Percentiles rank a stretch among this genome's conserved stretches.
Evolutionary conservation across 2,113 vertebrate genomes (phyloP).

Genomic region (Panurus biarmicus): DNA sequence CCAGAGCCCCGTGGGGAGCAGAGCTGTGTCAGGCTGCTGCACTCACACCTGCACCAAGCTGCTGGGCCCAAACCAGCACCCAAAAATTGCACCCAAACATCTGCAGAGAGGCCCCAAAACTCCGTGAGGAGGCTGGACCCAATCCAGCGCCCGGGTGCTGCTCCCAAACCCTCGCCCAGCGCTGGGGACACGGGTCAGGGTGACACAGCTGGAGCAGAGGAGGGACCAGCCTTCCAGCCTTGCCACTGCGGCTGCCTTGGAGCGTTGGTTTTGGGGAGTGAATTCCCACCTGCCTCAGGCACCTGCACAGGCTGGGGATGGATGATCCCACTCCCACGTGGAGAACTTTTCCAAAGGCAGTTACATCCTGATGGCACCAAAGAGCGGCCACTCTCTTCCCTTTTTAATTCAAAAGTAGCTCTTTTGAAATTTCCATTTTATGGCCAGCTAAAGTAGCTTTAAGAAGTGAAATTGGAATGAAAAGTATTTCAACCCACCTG

Average conservation of each 20-base stretch:
- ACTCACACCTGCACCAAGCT: background rate
- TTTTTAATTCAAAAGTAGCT: background rate
- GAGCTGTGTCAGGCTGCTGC: background rate
- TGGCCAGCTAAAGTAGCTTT: background rate
- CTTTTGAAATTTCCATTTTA: background rate
- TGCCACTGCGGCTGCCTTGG: rapidly evolving
- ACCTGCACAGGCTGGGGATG: background rate
- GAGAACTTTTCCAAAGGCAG: background rate
- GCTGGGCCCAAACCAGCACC: background rate
- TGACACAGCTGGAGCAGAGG: rapidly evolving
- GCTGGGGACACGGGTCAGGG: rapidly evolving
- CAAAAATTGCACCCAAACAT: background rate
- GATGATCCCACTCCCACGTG: background rate
- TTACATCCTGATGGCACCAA: rapidly evolving
- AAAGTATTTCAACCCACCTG: background rate
- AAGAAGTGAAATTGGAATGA: background rate
- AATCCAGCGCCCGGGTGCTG: rapidly evolving
- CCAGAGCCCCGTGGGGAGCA: background rate
- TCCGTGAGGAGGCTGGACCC: background rate
- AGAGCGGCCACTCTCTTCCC: rapidly evolving
- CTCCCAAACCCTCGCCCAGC: rapidly evolving
- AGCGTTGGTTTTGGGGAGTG: background rate
- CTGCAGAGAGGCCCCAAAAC: background rate
- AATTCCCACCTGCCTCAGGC: background rate
- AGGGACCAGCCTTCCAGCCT: rapidly evolving